Percentiles rank a stretch among this genome's conserved stretches.
phyloP scores from a whole-genome alignment of 2,113 vertebrate genomes.

The Chiloscyllium plagiosum region DNA sequence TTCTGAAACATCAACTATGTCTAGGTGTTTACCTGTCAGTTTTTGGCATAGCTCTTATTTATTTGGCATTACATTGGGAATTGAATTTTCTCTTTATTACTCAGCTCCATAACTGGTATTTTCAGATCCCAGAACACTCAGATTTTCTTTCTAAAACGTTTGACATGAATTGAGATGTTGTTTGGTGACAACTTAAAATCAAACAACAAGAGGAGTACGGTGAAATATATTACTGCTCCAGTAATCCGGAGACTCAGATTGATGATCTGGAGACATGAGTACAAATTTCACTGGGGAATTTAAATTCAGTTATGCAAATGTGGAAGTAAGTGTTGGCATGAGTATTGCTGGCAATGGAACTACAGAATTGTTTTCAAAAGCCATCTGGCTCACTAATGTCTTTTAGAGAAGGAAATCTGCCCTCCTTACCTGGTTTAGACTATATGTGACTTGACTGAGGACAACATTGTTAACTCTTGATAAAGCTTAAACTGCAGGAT shows the following conservation, averaged over 20 bases:
- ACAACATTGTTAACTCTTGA: too few species aligned
- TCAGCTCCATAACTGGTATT: neutral
- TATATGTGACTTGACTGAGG: neutral
- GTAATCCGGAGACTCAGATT: neutral
- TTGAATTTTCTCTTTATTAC: neutral
- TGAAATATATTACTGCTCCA: neutral
- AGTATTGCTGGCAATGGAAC: neutral
- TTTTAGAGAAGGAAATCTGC: neutral
- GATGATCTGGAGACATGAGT: neutral
- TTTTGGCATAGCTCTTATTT: neutral
- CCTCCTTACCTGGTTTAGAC: neutral
- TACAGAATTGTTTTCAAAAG: neutral
- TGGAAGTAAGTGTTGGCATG: neutral
- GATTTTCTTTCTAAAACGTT: neutral
- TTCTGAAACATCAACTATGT: neutral
- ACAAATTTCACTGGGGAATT: neutral
- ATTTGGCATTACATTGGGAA: neutral
- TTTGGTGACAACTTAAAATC: neutral
- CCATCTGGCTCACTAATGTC: neutral
- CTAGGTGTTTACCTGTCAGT: neutral
- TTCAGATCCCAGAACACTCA: neutral
- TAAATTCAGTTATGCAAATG: neutral
- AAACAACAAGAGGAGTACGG: too few species aligned
- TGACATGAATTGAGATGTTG: neutral
- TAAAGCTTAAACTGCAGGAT: too few species aligned